A percentile compares a stretch with the other conserved stretches of the same genome.
phyloP scores from a whole-genome alignment of 2,888 invertebrate genomes.

The Caenorhabditis imperialis region DNA sequence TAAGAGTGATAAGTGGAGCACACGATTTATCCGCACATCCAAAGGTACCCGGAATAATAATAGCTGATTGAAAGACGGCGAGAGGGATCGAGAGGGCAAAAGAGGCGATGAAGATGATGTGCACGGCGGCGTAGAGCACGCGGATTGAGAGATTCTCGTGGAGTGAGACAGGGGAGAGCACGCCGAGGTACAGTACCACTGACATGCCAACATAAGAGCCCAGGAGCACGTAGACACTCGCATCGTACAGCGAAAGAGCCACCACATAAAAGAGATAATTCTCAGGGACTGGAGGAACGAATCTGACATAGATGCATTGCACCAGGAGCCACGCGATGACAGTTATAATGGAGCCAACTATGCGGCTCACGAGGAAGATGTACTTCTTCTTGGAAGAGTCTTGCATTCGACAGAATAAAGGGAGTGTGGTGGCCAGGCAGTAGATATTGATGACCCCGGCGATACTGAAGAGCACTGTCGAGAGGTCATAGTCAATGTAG shows the following conservation, averaged over 20 bases:
- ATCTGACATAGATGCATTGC: slow-evolving; percentile 28
- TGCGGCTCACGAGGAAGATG: slow-evolving; percentile 16
- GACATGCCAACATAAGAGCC: slow-evolving; percentile 39
- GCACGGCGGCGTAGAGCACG: slow-evolving; percentile 9
- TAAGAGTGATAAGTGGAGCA: slow-evolving; percentile 11
- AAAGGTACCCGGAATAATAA: slow-evolving; percentile 8
- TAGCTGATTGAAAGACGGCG: slow-evolving; percentile 18
- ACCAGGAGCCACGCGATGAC: slow-evolving; percentile 17
- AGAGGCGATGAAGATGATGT: slow-evolving; percentile 5
- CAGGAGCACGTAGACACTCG: slow-evolving; percentile 18
- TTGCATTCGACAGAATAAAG: slow-evolving; percentile 19
- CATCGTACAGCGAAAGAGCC: slow-evolving; percentile 9
- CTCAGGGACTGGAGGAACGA: slow-evolving; percentile 1
- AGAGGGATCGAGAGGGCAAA: slow-evolving; percentile 21
- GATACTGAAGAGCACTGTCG: slow-evolving; percentile 3
- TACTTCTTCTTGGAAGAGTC: slow-evolving; percentile 28
- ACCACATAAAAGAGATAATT: slow-evolving; percentile 21
- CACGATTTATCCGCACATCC: slow-evolving; percentile 4
- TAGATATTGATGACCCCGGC: slow-evolving; percentile 21
- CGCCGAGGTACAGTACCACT: slow-evolving; percentile 28
- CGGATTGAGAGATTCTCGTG: slow-evolving; percentile 9
- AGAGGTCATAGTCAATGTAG: slow-evolving; percentile 17
- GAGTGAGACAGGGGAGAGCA: slow-evolving; percentile 15
- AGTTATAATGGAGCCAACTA: not conserved
- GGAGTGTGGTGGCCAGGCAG: slow-evolving; percentile 6